Conservation (phyloP, 2,888 invertebrate genomes). For the Deroplatys truncata region DNA sequence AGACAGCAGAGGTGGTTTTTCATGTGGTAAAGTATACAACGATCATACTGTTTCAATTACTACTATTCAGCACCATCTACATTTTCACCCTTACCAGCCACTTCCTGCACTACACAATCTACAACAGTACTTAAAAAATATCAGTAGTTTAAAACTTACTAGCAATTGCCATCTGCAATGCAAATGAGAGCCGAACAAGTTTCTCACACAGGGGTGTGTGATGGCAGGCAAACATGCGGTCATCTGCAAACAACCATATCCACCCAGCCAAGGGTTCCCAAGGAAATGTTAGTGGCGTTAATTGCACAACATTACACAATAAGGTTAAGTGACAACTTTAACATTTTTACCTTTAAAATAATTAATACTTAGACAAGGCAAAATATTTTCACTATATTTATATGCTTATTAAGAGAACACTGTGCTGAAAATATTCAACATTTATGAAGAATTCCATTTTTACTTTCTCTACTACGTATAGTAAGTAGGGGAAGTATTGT, state of each 20-base stretch:
- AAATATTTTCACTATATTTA: not conserved
- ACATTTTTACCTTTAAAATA: not conserved
- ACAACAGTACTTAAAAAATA: not conserved
- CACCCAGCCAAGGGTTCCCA: not conserved
- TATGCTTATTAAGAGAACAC: no score
- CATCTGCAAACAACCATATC: constrained; percentile 45
- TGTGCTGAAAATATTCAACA: no score
- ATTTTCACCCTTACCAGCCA: no score
- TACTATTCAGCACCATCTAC: no score
- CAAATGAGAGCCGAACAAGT: constrained; percentile 58
- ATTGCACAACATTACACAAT: constrained; percentile 2
- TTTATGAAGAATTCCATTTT: no score
- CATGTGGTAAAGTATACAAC: no score
- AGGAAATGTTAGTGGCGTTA: not conserved
- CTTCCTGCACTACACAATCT: no score
- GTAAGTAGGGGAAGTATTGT: no score
- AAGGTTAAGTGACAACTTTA: not conserved
- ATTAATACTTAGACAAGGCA: not conserved
- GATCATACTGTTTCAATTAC: no score
- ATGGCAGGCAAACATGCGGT: constrained; percentile 57
- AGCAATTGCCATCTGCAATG: constrained; percentile 62
- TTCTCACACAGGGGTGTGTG: constrained; percentile 58
- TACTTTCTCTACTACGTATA: no score
- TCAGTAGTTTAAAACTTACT: constrained; percentile 52
- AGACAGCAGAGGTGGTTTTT: no score